Conservation (phyloP, 2,888 invertebrate species). For the Amaurobius ferox region DNA sequence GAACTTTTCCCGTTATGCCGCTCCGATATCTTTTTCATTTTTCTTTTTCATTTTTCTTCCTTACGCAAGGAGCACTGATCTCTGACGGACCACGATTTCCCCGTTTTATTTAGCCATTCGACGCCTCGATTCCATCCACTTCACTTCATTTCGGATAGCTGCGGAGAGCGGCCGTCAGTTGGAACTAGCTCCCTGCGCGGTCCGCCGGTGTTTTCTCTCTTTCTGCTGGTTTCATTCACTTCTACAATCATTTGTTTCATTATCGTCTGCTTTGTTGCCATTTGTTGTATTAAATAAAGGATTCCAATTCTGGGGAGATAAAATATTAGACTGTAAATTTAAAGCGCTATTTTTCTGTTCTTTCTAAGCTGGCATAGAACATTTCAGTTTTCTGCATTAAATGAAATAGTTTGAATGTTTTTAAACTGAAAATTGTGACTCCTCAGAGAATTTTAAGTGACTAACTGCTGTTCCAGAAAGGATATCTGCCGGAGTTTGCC, state of each 20-base stretch:
- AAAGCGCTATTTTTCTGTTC: no score
- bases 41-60: constrained; percentile 19
- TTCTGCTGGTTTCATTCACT: background rate
- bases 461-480: no score
- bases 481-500: no score
- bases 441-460: no score
- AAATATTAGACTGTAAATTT: no score
- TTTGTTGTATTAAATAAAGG: no score
- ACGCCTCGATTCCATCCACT: background rate
- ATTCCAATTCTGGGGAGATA: no score
- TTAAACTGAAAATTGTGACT: no score
- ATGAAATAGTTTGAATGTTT: no score
- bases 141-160: background rate
- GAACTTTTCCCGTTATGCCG: constrained; percentile 22
- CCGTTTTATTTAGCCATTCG: constrained; percentile 22
- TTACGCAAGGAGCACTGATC: constrained; percentile 21
- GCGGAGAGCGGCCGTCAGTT: background rate
- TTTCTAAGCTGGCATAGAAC: no score
- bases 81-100: constrained; percentile 8
- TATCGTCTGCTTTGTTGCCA: background rate
- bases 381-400: no score
- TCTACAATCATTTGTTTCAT: background rate
- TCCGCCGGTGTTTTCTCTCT: background rate
- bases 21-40: background rate
- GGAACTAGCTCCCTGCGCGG: background rate